Evolutionary conservation across 1,140 invertebrate species (phyloP), one percentile per base, ranked within the genome.

Genomic region (Leptestheria dahalacensis): DNA sequence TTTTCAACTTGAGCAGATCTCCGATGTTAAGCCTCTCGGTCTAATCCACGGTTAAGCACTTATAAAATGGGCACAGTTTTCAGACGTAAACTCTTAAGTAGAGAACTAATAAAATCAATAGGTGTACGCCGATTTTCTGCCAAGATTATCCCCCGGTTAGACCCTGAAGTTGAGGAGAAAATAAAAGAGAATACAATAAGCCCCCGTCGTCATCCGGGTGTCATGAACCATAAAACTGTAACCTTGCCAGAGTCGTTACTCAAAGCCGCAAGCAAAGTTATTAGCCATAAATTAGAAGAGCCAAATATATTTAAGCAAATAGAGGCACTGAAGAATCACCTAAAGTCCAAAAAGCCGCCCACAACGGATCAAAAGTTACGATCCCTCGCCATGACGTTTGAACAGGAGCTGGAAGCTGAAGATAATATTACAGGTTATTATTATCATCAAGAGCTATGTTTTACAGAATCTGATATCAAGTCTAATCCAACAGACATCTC

Each of bases 201-300:
- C 69, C 77, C 80, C 11, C 75, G 76, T 57, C 75, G 79, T 62
- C 85, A 87, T 75, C 81, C 83, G 18, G 86, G 86, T 53, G 70
- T 78, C 10, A 72, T 77, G 12, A 70, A 70, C 26, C 71, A 73
- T 12, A 75, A 70, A 63, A 62, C 68, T 10, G 68, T 78, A 11
- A 46, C 65, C 10, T 65, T 86, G 48, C 84, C 84, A 1, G 63
- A 74, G n/a, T 72, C 77, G 63, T 72, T 85, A 62, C 65, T 70
- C 48, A 71, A 76, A 23, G 74, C 79, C 33, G 55, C 61, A 12
- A 47, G 56, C 41, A 52, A 33, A 23, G 47, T 63, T 20, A 15
- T 64, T 9, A 20, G 15, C 15, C 20, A 56, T 55, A 60, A 33
- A 24, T 15, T 11, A 24, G 26, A n/a, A n/a, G n/a, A 63, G 21